Base-by-base conservation (phyloP, 2,888 invertebrate species). In the Therioaphis trifolii region DNA sequence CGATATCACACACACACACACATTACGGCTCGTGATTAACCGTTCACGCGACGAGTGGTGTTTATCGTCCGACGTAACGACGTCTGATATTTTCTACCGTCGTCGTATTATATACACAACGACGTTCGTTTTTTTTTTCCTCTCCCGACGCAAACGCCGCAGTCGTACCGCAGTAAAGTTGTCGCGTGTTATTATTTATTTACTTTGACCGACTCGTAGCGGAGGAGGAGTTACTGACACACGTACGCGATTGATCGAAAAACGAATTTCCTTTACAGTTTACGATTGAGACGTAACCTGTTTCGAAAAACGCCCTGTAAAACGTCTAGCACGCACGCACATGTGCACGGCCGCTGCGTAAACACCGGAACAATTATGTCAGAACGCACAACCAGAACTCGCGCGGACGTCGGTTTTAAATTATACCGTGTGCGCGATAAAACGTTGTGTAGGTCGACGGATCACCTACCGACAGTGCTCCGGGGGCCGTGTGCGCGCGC, bases 251-350 rank as follows among this genome's bases (percentile, higher is more conserved):
- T 40, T 12, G 55, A 24, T 49, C 24, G 43, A 63, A 49, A 27
- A 63, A 49, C 46, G 14, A 61, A 76, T 58, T 40, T 12, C 61
- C n/a, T 63, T n/a, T 4, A n/a, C 29, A 63, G 63, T 63, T n/a
- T 4, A n/a, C 29, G 76, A 76, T 76, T 76, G n/a, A 76, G 76
- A 63, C 61, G 63, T 76, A 76, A 76, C 76, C 61, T 21, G 63
- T 76, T 49, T 49, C 12, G 52, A 74, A 24, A 75, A 75, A 43
- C 61, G 75, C 75, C 75, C 43, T 58, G 12, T 40, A 4, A 75
- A 58, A 49, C 11, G 72, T n/a, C 49, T 9, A n/a, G n/a, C 35
- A 3, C 35, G 4, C 35, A 3, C 35, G 35, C 7, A 3, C 4
- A 35, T 5, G 7, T 35, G 40, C 15, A 18, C 40, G 15, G 4